Conservation (phyloP, 2,888 invertebrate species). For the Plemyria rubiginata region DNA sequence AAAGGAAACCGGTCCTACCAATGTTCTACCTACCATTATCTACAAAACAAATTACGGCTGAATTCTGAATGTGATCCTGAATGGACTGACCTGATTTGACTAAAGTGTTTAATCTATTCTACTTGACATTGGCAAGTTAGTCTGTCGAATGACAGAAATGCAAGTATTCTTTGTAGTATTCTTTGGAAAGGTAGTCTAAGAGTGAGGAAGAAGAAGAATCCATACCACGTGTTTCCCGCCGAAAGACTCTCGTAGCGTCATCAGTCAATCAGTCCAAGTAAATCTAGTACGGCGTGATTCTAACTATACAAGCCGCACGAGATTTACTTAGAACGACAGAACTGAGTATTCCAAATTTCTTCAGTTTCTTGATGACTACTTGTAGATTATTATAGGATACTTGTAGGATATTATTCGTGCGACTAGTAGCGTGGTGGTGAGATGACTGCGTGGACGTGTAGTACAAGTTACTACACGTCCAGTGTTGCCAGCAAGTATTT, state of each 20-base stretch:
- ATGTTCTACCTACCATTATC: no score
- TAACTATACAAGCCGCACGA: conserved; percentile 72
- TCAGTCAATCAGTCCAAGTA: conserved; percentile 59
- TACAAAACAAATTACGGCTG: no score
- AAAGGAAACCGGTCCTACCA: no score
- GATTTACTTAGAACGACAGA: conserved; percentile 74
- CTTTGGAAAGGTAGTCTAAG: no score
- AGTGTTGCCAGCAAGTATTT: conserved; percentile 42
- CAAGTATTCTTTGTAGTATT: no score
- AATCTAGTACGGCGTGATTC: conserved; percentile 69
- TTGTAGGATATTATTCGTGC: conserved; percentile 16
- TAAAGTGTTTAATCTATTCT: no score
- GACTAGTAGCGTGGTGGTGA: conserved; percentile 38
- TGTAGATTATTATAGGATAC: conserved; percentile 1
- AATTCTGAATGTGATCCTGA: no score
- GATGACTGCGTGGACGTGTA: conserved; percentile 46
- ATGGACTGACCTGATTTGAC: no score
- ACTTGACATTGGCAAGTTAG: no score
- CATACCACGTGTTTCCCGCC: conserved; percentile 18
- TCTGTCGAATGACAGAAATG: no score
- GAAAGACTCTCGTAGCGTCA: conserved; percentile 35
- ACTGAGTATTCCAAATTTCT: conserved; percentile 1
- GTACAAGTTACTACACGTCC: no score
- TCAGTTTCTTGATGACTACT: background rate
- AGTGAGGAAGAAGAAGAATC: conserved; percentile 3